Evolutionary conservation across 2,888 invertebrate genomes (phyloP), one percentile per base, ranked within the genome.

Genomic region (Uropetala carovei): DNA sequence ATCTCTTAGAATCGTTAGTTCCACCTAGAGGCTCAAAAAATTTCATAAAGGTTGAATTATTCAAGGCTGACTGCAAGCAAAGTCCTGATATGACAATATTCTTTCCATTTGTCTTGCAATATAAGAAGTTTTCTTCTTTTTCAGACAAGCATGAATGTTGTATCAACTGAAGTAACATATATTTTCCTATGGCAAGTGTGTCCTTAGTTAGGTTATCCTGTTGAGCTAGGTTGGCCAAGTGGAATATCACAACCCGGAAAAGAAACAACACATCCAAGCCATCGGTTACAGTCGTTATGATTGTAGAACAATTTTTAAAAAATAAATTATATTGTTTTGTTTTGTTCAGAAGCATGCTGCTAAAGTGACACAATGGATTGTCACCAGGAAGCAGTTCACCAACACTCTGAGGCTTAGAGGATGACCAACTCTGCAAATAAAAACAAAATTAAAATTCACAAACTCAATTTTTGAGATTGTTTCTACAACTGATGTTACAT

Each of bases 391-490:
- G 30, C 13, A 89, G 22, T 0, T 64, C 9, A 64, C 64, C 64
- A n/a, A 64, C 18, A 68, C 56, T n/a, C 3, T n/a, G 64, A 13
- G 43, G 89, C 18, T 60, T 89, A n/a, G 60, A 43, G 8, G 89
- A 64, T 18, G 43, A 68, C 89, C 89, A 89, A 89, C 89, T 64
- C 89, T 89, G 64, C 27, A 89, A 89, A 30, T 14, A 58, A 89
- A 60, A 64, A 89, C n/a, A 0, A 68, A n/a, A 68, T 22, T 22
- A 68, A n/a, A 9, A 14, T 64, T 43, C 0, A 64, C 10, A 13
- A 68, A 68, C 22, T 68, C 22, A 68, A 10, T 68, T 0, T 9
- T 11, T 22, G 16, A n/a, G n/a, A 68, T 13, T 64, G 0, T 64
- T 14, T 14, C n/a, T 64, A 18, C 64, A 64, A 16, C 64, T 64